Conservation (phyloP, 2,888 invertebrate genomes). For the Cybosia mesomella region DNA sequence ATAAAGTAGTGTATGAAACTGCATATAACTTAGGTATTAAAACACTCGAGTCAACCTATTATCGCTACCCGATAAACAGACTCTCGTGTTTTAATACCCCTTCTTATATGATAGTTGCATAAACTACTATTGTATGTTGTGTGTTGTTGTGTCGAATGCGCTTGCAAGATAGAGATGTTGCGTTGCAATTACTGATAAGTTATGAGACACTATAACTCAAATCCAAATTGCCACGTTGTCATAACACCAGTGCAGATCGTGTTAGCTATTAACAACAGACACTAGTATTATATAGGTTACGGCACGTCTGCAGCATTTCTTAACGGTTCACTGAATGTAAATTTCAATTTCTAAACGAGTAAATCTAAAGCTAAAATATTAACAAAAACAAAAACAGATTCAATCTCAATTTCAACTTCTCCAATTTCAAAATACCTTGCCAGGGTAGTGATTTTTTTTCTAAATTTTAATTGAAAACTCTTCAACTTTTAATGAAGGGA, state of each 20-base stretch:
- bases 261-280: not conserved
- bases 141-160: not conserved
- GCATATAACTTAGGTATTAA: no score
- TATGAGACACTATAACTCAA: not conserved
- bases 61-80: no score
- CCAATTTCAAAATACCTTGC: slow-evolving; percentile 40
- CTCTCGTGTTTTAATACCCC: no score
- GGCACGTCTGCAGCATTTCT: not conserved
- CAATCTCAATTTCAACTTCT: slow-evolving; percentile 31
- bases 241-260: no score
- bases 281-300: not conserved
- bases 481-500: slow-evolving; percentile 74
- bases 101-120: no score
- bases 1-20: no score
- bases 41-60: no score
- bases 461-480: slow-evolving; percentile 73
- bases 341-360: not conserved
- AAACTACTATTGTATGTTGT: no score
- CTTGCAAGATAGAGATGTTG: not conserved
- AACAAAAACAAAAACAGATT: slow-evolving; percentile 42
- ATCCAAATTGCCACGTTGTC: not conserved
- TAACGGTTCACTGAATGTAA: not conserved
- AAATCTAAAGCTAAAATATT: slow-evolving; percentile 19
- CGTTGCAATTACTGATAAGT: not conserved
- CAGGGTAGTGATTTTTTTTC: slow-evolving; percentile 46